Evolutionary conservation across 1,140 invertebrate species (phyloP).

Genomic region (Drosophila saltans): DNA sequence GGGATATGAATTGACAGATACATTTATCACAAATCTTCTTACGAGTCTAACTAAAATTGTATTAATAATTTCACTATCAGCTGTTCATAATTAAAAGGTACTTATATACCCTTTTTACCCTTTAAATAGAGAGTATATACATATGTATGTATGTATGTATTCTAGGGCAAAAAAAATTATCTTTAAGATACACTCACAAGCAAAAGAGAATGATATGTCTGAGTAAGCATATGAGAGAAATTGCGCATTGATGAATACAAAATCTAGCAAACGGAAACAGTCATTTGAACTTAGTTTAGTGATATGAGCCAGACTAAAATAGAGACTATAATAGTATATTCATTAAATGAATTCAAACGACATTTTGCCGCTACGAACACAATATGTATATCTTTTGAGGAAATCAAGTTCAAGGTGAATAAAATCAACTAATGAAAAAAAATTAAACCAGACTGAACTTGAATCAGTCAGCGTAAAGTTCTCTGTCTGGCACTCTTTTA

Average conservation of each 20-base stretch:
- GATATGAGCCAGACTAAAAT: conserved; percentile 5
- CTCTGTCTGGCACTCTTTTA: conserved; percentile 20
- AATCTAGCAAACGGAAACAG: conserved; percentile 57
- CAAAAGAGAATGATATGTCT: background rate
- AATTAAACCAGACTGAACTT: background rate
- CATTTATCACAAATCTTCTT: too few relatives aligned
- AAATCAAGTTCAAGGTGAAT: conserved; percentile 73
- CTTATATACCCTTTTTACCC: background rate
- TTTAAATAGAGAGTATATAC: background rate
- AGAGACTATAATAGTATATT: conserved; percentile 7
- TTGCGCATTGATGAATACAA: conserved; percentile 21
- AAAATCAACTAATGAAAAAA: background rate
- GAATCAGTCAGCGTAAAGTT: conserved; percentile 14
- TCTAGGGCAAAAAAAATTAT: background rate
- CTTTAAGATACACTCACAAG: background rate
- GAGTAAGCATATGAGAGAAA: background rate
- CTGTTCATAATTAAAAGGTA: too few relatives aligned
- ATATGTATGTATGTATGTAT: background rate
- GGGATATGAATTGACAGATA: too few relatives aligned
- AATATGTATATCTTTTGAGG: conserved; percentile 23
- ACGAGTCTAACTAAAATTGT: too few relatives aligned
- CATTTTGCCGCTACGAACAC: conserved; percentile 26
- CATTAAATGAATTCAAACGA: conserved; percentile 33
- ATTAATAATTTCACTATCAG: too few relatives aligned
- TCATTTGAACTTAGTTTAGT: conserved; percentile 18